Conservation (phyloP, 2,797 vertebrate genomes). For the Enteromius anoplus region DNA sequence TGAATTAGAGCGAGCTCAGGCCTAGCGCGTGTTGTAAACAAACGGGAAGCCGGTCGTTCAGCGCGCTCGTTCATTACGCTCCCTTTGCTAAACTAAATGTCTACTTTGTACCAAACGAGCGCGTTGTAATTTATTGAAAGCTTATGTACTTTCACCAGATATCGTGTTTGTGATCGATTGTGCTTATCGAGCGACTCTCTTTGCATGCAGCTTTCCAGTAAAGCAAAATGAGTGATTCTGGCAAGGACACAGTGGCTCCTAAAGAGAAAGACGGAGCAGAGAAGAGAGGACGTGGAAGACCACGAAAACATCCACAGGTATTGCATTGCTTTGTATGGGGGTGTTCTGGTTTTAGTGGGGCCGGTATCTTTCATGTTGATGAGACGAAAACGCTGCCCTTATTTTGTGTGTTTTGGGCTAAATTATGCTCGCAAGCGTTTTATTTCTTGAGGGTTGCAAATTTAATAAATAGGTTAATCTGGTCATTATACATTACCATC, state of each 20-base stretch:
- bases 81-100: background rate
- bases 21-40: conserved; percentile 46
- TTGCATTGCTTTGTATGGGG: background rate
- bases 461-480: too few species aligned
- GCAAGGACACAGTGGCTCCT: conserved; percentile 87
- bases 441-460: background rate
- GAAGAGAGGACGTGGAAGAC: conserved; percentile 92
- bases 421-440: background rate
- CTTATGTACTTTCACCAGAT: background rate
- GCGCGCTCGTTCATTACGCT: background rate
- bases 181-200: conserved; percentile 20
- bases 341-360: background rate
- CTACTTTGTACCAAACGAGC: background rate
- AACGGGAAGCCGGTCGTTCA: conserved; percentile 38
- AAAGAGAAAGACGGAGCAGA: conserved; percentile 91
- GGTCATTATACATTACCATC: too few species aligned
- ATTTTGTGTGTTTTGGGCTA: too few species aligned
- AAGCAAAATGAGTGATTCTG: conserved; percentile 87
- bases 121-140: background rate
- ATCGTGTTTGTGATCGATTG: background rate
- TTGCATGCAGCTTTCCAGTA: conserved; percentile 55
- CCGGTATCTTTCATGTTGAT: background rate
- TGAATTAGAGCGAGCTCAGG: background rate
- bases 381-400: background rate
- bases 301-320: conserved; percentile 89